Percentiles rank a stretch among this genome's conserved stretches.
phyloP scores from a whole-genome alignment of 1,140 invertebrate species.

The Drepana arcuata region DNA sequence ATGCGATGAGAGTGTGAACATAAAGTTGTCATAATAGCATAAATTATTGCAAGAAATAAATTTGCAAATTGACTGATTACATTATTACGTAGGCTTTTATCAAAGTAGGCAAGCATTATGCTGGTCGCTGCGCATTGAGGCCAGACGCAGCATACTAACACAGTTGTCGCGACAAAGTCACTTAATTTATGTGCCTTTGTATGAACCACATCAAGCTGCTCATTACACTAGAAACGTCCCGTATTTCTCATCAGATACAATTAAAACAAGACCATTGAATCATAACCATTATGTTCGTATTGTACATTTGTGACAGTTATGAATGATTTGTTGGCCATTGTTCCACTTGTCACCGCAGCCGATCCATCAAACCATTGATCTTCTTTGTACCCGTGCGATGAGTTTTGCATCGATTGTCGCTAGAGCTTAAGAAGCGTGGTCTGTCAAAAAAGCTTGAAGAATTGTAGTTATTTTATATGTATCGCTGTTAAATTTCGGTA shows the following conservation, averaged over 20 bases:
- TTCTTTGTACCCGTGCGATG: too few relatives aligned
- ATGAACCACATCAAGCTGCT: conserved; percentile 8
- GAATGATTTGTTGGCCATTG: conserved; percentile 8
- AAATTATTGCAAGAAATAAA: too few relatives aligned
- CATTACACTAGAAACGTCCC: conserved; percentile 4
- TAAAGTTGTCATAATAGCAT: too few relatives aligned
- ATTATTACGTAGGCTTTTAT: conserved; percentile 1
- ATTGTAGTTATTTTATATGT: too few relatives aligned
- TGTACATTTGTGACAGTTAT: conserved; percentile 1
- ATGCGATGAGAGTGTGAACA: too few relatives aligned
- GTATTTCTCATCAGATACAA: conserved; percentile 7
- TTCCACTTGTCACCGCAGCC: too few relatives aligned
- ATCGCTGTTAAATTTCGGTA: too few relatives aligned
- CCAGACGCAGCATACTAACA: conserved; percentile 6
- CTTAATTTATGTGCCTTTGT: conserved; percentile 16
- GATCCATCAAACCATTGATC: too few relatives aligned
- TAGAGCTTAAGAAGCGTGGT: too few relatives aligned
- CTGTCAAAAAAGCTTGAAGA: too few relatives aligned
- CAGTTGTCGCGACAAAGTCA: conserved; percentile 8
- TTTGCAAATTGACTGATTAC: too few relatives aligned
- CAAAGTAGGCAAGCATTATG: conserved; percentile 3
- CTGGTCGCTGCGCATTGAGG: conserved; percentile 2
- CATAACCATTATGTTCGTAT: conserved; percentile 3
- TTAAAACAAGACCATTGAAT: conserved; percentile 9
- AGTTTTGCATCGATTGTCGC: too few relatives aligned